These are phyloP conservation scores for Ryuthela nishihirai DNA, from an alignment of 2,888 invertebrate species.

Conservation along the genomic window DNA sequence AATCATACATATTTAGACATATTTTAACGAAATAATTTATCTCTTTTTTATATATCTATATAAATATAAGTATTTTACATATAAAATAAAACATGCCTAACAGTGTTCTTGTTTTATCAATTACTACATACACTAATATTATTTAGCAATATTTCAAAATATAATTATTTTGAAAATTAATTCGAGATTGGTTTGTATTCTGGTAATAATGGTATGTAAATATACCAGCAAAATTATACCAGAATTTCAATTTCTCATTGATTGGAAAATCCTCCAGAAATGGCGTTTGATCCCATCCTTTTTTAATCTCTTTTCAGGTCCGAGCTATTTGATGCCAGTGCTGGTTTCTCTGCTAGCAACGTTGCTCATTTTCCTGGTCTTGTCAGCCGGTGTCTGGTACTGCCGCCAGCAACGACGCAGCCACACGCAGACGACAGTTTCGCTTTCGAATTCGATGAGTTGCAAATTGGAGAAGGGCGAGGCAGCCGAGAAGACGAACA, in stretches of 20 bases:
- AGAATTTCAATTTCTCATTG: too few species aligned
- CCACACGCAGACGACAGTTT: slow-evolving; percentile 51
- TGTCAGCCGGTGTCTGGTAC: slow-evolving; percentile 53
- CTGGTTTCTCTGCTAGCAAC: slow-evolving; percentile 43
- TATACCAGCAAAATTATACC: too few species aligned
- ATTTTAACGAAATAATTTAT: too few species aligned
- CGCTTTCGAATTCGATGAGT: neutral
- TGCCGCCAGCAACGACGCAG: slow-evolving; percentile 59
- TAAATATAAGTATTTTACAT: too few species aligned
- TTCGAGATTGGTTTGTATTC: too few species aligned
- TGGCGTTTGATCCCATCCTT: neutral
- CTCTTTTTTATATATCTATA: too few species aligned
- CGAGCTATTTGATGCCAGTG: slow-evolving; percentile 18
- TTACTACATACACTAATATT: too few species aligned
- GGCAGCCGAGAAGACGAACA: slow-evolving; percentile 72
- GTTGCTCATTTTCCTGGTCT: slow-evolving; percentile 42
- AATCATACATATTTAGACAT: too few species aligned
- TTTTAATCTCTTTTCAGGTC: neutral
- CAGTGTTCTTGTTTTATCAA: too few species aligned
- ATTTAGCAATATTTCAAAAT: too few species aligned
- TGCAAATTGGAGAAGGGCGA: slow-evolving; percentile 40
- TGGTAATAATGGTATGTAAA: slow-evolving; percentile 14
- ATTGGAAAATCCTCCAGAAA: neutral
- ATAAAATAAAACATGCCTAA: too few species aligned
- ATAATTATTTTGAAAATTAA: too few species aligned